These are phyloP conservation scores for Zophobas atratus DNA, from an alignment of 1,140 invertebrate genomes.

Conservation along the genomic window DNA sequence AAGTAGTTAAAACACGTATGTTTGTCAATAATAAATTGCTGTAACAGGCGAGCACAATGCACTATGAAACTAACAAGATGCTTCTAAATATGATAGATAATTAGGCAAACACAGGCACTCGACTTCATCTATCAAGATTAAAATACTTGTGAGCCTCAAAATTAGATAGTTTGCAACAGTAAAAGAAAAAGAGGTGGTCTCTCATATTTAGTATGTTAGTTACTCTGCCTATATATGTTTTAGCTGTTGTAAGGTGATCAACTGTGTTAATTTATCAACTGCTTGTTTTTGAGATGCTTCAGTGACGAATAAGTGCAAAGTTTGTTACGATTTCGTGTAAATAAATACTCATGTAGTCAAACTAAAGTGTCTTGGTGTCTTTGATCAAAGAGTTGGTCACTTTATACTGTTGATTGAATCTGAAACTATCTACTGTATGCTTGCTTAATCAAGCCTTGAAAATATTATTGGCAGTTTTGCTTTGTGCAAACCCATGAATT, in stretches of 20 bases:
- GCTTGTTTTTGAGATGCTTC: conserved; percentile 5
- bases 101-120: conserved; percentile 18
- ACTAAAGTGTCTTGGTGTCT: conserved; percentile 39
- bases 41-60: conserved; percentile 23
- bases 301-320: conserved; percentile 13
- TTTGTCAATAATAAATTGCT: conserved; percentile 27
- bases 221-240: conserved; percentile 40
- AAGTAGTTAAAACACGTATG: conserved; percentile 32
- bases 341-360: conserved; percentile 41
- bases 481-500: conserved; percentile 19
- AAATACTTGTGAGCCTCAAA: conserved; percentile 29
- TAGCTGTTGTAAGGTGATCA: conserved; percentile 41
- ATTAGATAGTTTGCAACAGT: conserved; percentile 26
- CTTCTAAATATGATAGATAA: conserved; percentile 42
- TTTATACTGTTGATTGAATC: conserved; percentile 22
- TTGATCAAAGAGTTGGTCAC: conserved; percentile 32
- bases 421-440: conserved; percentile 21
- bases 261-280: conserved; percentile 13
- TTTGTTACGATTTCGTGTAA: conserved; percentile 17
- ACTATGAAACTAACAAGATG: conserved; percentile 33
- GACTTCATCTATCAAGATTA: conserved; percentile 10
- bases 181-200: conserved; percentile 10
- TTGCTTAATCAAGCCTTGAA: conserved; percentile 28
- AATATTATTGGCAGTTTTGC: conserved; percentile 18
- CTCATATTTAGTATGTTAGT: conserved; percentile 37